Evolutionary conservation across 2,113 vertebrate species (phyloP).

Genomic region (Phaetusa simplex): DNA sequence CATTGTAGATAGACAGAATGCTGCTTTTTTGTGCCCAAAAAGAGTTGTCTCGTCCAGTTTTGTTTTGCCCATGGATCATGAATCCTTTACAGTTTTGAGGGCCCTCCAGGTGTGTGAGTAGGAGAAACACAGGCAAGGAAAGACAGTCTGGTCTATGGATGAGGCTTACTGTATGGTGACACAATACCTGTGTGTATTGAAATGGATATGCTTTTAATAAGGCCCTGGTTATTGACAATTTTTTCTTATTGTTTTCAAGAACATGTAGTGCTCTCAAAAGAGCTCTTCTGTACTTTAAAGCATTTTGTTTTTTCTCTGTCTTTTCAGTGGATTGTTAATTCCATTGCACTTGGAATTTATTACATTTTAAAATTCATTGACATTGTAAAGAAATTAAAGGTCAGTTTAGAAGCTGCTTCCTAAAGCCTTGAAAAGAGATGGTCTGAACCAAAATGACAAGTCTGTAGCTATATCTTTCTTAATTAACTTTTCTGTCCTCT

Average conservation of each 20-base stretch:
- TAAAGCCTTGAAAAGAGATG: background rate
- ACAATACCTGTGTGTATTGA: background rate
- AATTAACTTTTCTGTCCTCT: background rate
- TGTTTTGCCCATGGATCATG: background rate
- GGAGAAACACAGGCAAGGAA: background rate
- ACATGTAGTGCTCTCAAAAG: background rate
- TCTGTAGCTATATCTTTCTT: background rate
- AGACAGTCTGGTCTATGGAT: background rate
- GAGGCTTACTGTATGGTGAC: background rate
- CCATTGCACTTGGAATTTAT: background rate
- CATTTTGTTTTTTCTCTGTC: background rate
- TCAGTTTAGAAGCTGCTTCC: background rate
- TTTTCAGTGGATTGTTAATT: background rate
- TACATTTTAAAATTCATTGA: background rate
- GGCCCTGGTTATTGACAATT: background rate
- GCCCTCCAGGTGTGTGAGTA: background rate
- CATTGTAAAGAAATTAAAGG: background rate
- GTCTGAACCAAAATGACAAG: background rate
- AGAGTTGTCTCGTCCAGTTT: background rate
- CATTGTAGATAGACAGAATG: background rate
- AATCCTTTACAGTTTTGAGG: background rate
- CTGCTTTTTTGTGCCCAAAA: background rate
- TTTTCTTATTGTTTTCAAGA: background rate
- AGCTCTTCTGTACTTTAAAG: background rate
- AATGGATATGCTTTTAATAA: background rate